Conservation (phyloP, 35 echinoderm and acorn worm species). For the Apostichopus californicus region DNA sequence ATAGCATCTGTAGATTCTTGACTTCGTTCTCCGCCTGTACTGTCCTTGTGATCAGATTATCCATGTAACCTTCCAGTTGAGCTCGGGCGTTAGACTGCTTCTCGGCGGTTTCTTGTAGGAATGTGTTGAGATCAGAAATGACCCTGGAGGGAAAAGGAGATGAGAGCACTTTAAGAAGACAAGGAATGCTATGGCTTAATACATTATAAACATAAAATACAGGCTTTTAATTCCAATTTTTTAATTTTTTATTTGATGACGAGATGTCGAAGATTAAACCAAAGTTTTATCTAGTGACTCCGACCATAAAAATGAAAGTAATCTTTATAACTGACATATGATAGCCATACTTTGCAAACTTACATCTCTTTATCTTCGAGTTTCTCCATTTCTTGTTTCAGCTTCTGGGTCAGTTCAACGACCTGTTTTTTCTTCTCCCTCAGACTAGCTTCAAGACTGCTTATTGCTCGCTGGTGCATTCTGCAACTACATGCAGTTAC, state of each 20-base stretch:
- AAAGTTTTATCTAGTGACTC: too few species aligned
- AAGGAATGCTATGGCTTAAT: too few species aligned
- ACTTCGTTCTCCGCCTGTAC: background rate
- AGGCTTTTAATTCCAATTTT: too few species aligned
- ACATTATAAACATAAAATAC: too few species aligned
- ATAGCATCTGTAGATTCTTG: background rate
- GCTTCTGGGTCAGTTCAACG: slow-evolving; percentile 7
- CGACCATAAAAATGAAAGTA: too few species aligned
- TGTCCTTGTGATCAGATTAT: slow-evolving; percentile 21
- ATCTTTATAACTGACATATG: background rate
- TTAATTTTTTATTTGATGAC: too few species aligned
- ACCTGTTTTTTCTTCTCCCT: slow-evolving; percentile 30
- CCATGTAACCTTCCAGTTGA: slow-evolving; percentile 37
- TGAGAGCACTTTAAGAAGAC: too few species aligned
- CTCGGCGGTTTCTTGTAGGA: slow-evolving; percentile 22
- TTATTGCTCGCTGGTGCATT: background rate
- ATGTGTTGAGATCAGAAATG: slow-evolving; percentile 32
- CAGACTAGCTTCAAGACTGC: slow-evolving; percentile 29
- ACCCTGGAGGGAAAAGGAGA: background rate
- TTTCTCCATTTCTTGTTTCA: slow-evolving; percentile 44
- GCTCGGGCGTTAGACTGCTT: slow-evolving; percentile 19
- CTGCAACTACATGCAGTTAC: background rate
- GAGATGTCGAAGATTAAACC: too few species aligned
- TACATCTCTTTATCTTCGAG: slow-evolving; percentile 40
- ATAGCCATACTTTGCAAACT: background rate